Evolutionary conservation across 2,113 vertebrate species (phyloP).

Genomic region (Eupsittula cactorum): DNA sequence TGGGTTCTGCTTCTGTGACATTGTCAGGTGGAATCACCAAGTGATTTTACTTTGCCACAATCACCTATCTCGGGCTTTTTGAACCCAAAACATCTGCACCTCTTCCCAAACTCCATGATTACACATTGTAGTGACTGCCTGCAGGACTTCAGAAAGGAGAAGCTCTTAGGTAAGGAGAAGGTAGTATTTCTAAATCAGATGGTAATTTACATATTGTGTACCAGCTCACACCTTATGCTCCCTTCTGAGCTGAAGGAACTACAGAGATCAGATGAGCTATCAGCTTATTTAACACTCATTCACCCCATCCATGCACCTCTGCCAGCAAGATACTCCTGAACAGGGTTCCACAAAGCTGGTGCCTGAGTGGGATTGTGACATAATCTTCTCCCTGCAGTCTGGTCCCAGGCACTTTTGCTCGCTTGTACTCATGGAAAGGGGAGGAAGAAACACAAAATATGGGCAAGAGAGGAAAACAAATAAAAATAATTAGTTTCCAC

Average conservation of each 20-base stretch:
- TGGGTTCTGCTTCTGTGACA: background rate
- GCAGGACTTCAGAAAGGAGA: background rate
- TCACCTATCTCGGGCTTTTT: background rate
- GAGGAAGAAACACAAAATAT: background rate
- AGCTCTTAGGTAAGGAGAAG: background rate
- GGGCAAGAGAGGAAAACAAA: background rate
- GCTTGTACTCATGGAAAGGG: background rate
- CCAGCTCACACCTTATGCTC: background rate
- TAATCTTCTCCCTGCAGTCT: background rate
- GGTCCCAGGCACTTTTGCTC: background rate
- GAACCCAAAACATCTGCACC: background rate
- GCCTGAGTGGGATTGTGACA: background rate
- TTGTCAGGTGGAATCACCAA: background rate
- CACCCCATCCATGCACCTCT: background rate
- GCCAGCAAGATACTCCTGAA: background rate
- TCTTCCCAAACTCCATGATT: background rate
- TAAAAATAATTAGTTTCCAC: background rate
- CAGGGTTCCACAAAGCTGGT: background rate
- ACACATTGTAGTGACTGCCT: background rate
- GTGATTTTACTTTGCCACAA: background rate
- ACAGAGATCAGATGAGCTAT: background rate
- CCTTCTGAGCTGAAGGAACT: background rate
- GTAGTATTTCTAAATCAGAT: background rate
- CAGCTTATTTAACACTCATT: background rate
- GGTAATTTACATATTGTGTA: background rate